Evolutionary conservation across 2,113 vertebrate species (phyloP).

Genomic region (Anguilla japonica): DNA sequence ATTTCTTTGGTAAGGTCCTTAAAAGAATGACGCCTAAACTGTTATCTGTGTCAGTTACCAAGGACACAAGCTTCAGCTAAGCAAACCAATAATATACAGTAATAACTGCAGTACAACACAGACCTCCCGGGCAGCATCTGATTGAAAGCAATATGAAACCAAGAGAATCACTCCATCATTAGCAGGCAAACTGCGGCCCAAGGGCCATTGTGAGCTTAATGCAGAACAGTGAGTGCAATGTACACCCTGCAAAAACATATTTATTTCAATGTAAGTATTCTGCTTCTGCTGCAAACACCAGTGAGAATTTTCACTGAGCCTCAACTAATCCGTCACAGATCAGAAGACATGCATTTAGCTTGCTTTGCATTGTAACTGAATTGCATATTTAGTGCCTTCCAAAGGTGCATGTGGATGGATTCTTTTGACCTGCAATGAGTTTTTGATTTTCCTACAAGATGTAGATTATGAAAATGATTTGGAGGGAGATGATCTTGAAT

Average conservation of each 20-base stretch:
- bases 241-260: background rate
- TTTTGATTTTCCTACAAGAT: background rate
- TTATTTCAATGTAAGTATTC: background rate
- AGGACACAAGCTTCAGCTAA: background rate
- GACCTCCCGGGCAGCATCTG: background rate
- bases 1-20: background rate
- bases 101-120: background rate
- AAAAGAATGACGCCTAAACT: background rate
- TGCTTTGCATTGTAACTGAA: background rate
- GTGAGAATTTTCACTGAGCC: background rate
- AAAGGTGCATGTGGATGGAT: background rate
- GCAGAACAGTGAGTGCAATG: background rate
- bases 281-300: background rate
- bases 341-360: background rate
- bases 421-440: background rate
- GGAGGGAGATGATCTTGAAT: background rate
- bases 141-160: background rate
- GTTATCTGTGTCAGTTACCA: background rate
- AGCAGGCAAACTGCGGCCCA: background rate
- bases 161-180: background rate
- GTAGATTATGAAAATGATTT: background rate
- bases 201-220: no score
- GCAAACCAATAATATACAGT: background rate
- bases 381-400: background rate
- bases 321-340: background rate